Base-by-base conservation (phyloP, 2,113 vertebrate species). In the Poeciliopsis occidentalis region DNA sequence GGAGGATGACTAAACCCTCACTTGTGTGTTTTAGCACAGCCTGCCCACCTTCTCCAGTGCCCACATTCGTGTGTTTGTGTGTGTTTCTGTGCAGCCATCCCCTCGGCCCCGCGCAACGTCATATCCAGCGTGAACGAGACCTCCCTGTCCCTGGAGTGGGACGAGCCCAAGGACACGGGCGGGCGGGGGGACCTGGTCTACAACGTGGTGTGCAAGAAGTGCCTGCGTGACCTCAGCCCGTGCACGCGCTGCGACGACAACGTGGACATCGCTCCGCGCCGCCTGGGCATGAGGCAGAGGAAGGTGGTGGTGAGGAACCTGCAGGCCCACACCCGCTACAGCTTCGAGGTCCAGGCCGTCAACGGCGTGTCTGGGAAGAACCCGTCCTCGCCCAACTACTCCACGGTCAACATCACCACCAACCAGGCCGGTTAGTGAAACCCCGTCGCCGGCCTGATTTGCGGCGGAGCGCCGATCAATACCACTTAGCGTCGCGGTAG, bases 51-150 rank as follows among this genome's bases (percentile, higher is more conserved):
- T 44, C 66, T 26, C 27, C 39, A 2, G 24, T 15, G 64, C 26
- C 24, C 12, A 27, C 41, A 26, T 39, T 26, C 75, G 78, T 75
- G 61, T 75, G 80, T 76, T 29, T 72, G 29, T 78, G 73, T 80
- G 73, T 80, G 70, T 66, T 37, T 44, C 60, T 64, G 13, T 71
- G 78, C 93, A 99, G 98, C 96, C 0, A 91, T 98, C 86, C 97
- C 98, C 0, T 96, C 95, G 0, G 94, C 96, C 0, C 98, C 98
- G 0, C 95, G 95, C 78, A 97, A 90, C 0, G 96, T 99, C 51
- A 98, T 99, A 92, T 99, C 98, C 93, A 99, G 96, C 0, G 97
- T 99, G 75, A 99, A 99, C 0, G 97, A 99, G 95, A 99, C 98
- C 0, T 99, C 97, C 0, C 93, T 99, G 80, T 96, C 95, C 88